Evolutionary conservation across 64 coral and sea anemone species (phyloP).

Genomic region (Actinia tenebrosa): DNA sequence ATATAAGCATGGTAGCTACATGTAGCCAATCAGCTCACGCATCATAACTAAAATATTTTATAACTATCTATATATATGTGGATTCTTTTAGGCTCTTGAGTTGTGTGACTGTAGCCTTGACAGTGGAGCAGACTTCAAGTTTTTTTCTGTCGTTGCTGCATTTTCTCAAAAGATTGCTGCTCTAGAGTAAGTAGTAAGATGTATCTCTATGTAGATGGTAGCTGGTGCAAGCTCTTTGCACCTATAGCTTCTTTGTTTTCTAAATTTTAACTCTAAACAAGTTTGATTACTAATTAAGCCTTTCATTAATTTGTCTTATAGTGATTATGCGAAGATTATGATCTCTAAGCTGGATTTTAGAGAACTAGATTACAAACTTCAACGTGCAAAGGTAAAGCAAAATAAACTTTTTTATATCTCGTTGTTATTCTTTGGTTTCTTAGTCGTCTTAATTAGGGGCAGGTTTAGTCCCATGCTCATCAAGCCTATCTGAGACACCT

Average conservation of each 20-base stretch:
- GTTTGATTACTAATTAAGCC: too few relatives aligned
- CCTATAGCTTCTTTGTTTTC: not conserved
- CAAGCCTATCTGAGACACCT: too few relatives aligned
- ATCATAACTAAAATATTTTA: too few relatives aligned
- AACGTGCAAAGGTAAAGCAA: conserved; percentile 64
- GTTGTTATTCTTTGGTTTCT: not conserved
- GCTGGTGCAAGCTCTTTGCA: not conserved
- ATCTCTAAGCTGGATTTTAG: conserved; percentile 87
- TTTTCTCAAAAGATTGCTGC: conserved; percentile 86
- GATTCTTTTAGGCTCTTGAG: conserved; percentile 56
- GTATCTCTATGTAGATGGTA: too few relatives aligned
- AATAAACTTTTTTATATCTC: too few relatives aligned
- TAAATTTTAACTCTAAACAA: too few relatives aligned
- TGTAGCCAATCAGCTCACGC: too few relatives aligned
- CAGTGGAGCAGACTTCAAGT: conserved; percentile 74
- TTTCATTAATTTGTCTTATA: not conserved
- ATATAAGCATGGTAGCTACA: too few relatives aligned
- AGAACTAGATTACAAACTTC: conserved; percentile 85
- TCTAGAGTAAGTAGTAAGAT: conserved; percentile 62
- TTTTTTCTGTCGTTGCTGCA: conserved; percentile 91
- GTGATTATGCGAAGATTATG: conserved; percentile 86
- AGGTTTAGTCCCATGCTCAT: too few relatives aligned
- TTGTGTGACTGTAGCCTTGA: conserved; percentile 86
- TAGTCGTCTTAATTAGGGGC: too few relatives aligned
- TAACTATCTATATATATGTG: not conserved